phyloP scores from a whole-genome alignment of 2,888 invertebrate species.

The Neria commutata region DNA sequence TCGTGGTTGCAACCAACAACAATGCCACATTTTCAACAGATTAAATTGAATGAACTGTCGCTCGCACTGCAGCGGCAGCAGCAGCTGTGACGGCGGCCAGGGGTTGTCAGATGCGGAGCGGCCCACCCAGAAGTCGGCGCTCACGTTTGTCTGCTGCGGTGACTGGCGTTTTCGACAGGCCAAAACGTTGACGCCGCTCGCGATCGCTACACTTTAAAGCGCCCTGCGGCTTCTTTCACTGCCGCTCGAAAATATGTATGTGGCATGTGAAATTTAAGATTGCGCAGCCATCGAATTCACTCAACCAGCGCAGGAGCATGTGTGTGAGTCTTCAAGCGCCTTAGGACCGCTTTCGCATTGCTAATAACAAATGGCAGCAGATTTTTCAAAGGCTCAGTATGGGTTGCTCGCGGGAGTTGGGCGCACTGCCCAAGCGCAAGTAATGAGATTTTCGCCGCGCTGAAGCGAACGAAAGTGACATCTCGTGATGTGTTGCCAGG shows the following conservation, averaged over 20 bases:
- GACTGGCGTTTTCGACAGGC: too few relatives aligned
- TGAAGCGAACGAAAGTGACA: too few relatives aligned
- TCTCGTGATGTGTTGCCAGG: too few relatives aligned
- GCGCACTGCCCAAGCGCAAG: background rate
- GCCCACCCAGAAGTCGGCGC: too few relatives aligned
- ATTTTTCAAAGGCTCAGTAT: slow-evolving; percentile 21
- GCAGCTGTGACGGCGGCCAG: too few relatives aligned
- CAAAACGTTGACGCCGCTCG: background rate
- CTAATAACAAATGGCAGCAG: slow-evolving; percentile 16
- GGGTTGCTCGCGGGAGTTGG: background rate
- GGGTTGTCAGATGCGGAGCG: too few relatives aligned
- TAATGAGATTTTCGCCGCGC: too few relatives aligned
- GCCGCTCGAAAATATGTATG: slow-evolving; percentile 19
- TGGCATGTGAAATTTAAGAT: slow-evolving; percentile 13
- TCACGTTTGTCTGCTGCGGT: too few relatives aligned
- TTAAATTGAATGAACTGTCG: too few relatives aligned
- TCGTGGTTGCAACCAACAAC: too few relatives aligned
- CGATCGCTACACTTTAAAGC: background rate
- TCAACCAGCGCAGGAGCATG: background rate
- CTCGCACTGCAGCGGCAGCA: too few relatives aligned
- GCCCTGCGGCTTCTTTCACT: slow-evolving; percentile 17
- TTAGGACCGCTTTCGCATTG: background rate
- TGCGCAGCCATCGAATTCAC: background rate
- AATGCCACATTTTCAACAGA: too few relatives aligned
- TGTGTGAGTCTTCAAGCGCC: background rate